Percentiles rank a stretch among this genome's conserved stretches.
Evolutionary conservation across 2,888 invertebrate genomes (phyloP).

Genomic region (Megalurothrips usitatus): DNA sequence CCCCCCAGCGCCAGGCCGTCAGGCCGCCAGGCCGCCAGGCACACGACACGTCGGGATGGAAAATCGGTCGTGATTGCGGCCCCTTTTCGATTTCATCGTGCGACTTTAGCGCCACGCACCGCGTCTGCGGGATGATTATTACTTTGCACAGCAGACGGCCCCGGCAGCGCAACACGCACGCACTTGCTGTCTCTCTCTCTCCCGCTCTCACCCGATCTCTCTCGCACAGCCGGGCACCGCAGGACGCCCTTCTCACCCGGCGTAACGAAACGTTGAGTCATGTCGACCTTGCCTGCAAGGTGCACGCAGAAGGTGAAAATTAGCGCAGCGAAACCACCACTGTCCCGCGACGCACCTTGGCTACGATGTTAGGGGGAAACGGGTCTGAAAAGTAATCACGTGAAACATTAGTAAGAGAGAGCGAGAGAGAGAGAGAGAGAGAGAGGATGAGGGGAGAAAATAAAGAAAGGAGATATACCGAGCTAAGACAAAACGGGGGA

Average conservation of each 20-base stretch:
- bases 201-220: neutral
- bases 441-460: neutral
- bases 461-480: too few relatives aligned
- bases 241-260: neutral
- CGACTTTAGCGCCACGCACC: neutral
- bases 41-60: too few relatives aligned
- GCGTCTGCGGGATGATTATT: neutral
- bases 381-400: too few relatives aligned
- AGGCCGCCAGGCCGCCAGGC: too few relatives aligned
- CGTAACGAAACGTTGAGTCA: neutral
- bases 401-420: neutral
- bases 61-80: neutral
- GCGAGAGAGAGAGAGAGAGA: too few relatives aligned
- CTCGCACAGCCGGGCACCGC: neutral
- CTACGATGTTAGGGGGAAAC: too few relatives aligned
- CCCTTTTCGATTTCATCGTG: neutral
- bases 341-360: too few relatives aligned
- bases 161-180: neutral
- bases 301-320: constrained; percentile 1
- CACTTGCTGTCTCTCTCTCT: neutral
- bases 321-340: neutral
- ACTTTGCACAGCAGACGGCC: neutral
- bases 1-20: too few relatives aligned
- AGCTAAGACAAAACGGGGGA: too few relatives aligned
- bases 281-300: neutral